A percentile compares a stretch with the other conserved stretches of the same genome.
These are phyloP conservation scores for Drosophila helvetica DNA, from an alignment of 2,888 invertebrate genomes.

Conservation along the genomic window DNA sequence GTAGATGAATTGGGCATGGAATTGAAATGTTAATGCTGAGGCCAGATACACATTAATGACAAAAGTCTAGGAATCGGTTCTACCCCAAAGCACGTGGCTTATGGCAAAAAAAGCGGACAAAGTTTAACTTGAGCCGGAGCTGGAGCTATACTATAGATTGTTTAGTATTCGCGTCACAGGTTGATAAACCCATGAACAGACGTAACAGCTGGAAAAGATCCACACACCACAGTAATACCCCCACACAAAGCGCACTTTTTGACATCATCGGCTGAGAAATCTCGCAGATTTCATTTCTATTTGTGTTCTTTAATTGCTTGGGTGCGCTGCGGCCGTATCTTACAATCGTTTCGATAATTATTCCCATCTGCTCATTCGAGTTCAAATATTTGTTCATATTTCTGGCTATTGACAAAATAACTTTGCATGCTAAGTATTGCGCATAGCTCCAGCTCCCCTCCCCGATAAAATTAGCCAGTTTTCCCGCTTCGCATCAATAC, in stretches of 20 bases:
- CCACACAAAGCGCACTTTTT: constrained; percentile 33
- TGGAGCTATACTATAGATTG: not conserved
- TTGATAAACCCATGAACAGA: constrained; percentile 54
- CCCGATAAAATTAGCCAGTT: constrained; percentile 20
- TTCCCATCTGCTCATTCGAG: constrained; percentile 33
- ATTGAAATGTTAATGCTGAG: not conserved
- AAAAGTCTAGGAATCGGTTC: not conserved
- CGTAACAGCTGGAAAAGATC: constrained; percentile 30
- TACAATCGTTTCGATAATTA: constrained; percentile 49
- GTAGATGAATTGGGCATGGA: not conserved
- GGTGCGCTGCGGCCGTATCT: constrained; percentile 22
- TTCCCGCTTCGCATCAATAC: constrained; percentile 33
- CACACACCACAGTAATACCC: constrained; percentile 16
- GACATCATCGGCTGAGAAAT: constrained; percentile 56
- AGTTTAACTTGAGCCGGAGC: not conserved
- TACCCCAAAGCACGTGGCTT: not conserved
- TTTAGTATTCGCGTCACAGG: too few species aligned
- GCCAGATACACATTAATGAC: not conserved
- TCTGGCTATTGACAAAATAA: constrained; percentile 44
- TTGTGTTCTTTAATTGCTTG: constrained; percentile 49
- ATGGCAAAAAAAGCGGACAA: not conserved
- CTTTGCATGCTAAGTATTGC: constrained; percentile 32
- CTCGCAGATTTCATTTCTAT: constrained; percentile 8
- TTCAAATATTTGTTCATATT: constrained; percentile 48
- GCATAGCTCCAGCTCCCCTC: constrained; percentile 8